Conservation (phyloP, 1,140 invertebrate species). For the Drosophila leontia region DNA sequence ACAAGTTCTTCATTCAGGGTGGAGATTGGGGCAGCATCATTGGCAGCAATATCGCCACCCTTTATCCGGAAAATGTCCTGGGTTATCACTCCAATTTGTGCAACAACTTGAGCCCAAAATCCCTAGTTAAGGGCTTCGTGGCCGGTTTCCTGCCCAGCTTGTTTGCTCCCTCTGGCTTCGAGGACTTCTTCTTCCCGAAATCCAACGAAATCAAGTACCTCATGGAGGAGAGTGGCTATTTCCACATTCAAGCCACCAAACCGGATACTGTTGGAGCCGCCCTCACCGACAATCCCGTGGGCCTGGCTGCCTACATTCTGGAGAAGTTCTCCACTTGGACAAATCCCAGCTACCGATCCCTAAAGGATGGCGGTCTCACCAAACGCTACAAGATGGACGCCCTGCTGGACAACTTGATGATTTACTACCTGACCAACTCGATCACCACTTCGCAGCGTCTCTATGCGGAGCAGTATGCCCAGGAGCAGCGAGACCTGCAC, state of each 20-base stretch:
- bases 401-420: conserved; percentile 94
- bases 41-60: conserved; percentile 87
- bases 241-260: conserved; percentile 94
- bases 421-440: conserved; percentile 93
- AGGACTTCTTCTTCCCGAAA: conserved; percentile 88
- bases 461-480: conserved; percentile 89
- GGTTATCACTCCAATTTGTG: conserved; percentile 89
- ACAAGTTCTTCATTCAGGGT: conserved; percentile 92
- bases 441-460: conserved; percentile 91
- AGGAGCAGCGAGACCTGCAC: conserved; percentile 78
- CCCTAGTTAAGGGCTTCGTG: conserved; percentile 75
- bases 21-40: conserved; percentile 93
- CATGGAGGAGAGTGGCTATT: conserved; percentile 91
- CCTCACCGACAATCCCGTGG: conserved; percentile 89
- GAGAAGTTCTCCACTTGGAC: conserved; percentile 94
- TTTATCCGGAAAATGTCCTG: conserved; percentile 90
- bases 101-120: conserved; percentile 56
- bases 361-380: conserved; percentile 90
- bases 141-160: conserved; percentile 86
- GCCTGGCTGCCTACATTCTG: conserved; percentile 92
- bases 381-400: conserved; percentile 89
- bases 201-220: conserved; percentile 85
- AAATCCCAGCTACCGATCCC: conserved; percentile 86
- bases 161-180: conserved; percentile 86
- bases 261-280: conserved; percentile 93